Conservation (phyloP, 1,140 invertebrate genomes). For the Probaryconus sp. region DNA sequence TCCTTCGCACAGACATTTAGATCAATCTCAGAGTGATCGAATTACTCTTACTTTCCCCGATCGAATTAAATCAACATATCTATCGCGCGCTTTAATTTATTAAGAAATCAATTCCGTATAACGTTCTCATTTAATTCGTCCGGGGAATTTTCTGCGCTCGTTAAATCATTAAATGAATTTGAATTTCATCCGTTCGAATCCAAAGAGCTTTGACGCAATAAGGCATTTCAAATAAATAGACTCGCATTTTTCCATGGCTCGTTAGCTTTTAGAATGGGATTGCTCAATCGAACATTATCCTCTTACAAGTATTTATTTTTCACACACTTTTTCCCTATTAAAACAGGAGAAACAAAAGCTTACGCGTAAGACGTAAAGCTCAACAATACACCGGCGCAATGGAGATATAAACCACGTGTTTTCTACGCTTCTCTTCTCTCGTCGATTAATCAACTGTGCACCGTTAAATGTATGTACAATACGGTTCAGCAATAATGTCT, state of each 20-base stretch:
- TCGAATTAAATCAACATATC: slow-evolving; percentile 1
- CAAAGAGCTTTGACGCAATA: slow-evolving; percentile 12
- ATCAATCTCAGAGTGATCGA: too few species aligned
- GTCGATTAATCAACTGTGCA: slow-evolving; percentile 14
- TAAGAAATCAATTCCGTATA: slow-evolving; percentile 16
- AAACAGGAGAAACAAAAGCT: slow-evolving; percentile 24
- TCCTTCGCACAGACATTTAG: too few species aligned
- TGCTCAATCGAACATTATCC: slow-evolving; percentile 25
- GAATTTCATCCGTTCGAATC: slow-evolving; percentile 12
- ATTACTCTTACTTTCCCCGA: too few species aligned
- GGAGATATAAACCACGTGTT: slow-evolving; percentile 13
- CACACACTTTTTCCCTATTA: slow-evolving; percentile 18
- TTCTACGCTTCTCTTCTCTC: slow-evolving; percentile 1
- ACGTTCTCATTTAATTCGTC: not conserved
- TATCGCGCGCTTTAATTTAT: not conserved
- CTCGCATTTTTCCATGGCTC: slow-evolving; percentile 19
- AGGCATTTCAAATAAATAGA: slow-evolving; percentile 6
- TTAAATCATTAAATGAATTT: slow-evolving; percentile 11
- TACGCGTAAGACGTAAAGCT: slow-evolving; percentile 4
- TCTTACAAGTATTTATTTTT: slow-evolving; percentile 9
- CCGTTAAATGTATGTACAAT: slow-evolving; percentile 10
- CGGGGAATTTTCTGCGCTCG: not conserved
- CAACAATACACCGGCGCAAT: slow-evolving; percentile 16
- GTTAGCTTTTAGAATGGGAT: not conserved
- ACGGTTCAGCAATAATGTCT: not conserved